Percentiles rank a stretch among this genome's conserved stretches.
Conservation (phyloP, 2,888 invertebrate genomes). For the Patella depressa region DNA sequence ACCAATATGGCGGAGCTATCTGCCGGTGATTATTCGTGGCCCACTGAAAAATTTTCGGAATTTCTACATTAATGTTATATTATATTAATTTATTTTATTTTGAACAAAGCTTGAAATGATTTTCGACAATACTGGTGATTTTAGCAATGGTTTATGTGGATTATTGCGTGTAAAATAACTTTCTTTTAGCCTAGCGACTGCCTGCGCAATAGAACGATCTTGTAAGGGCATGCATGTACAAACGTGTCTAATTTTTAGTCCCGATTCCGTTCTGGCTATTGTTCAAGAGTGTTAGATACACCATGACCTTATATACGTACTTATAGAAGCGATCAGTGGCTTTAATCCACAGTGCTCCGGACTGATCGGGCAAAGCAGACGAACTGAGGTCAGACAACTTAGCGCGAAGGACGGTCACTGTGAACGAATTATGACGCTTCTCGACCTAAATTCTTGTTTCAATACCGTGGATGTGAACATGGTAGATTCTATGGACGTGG, state of each 20-base stretch:
- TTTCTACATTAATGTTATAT: constrained; percentile 25
- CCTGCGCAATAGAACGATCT: constrained; percentile 49
- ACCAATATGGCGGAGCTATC: constrained; percentile 64
- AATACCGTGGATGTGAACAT: constrained; percentile 54
- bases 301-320: background rate
- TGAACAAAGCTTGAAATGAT: constrained; percentile 11
- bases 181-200: constrained; percentile 33
- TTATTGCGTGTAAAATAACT: constrained; percentile 28
- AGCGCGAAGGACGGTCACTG: constrained; percentile 41
- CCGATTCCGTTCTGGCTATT: background rate
- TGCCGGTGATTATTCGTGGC: constrained; percentile 53
- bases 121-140: constrained; percentile 14
- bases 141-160: constrained; percentile 21
- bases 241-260: constrained; percentile 42
- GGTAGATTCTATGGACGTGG: constrained; percentile 52
- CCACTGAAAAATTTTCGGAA: constrained; percentile 48
- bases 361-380: constrained; percentile 20
- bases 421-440: constrained; percentile 56
- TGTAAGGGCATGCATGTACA: constrained; percentile 62
- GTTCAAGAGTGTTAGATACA: constrained; percentile 9
- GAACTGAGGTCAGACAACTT: constrained; percentile 17
- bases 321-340: constrained; percentile 14
- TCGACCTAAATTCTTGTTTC: constrained; percentile 60
- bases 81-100: constrained; percentile 11
- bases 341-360: constrained; percentile 18